Percentiles rank a stretch among this genome's conserved stretches.
Conservation (phyloP, 1,140 invertebrate species). For the Drosophila sechellia region DNA sequence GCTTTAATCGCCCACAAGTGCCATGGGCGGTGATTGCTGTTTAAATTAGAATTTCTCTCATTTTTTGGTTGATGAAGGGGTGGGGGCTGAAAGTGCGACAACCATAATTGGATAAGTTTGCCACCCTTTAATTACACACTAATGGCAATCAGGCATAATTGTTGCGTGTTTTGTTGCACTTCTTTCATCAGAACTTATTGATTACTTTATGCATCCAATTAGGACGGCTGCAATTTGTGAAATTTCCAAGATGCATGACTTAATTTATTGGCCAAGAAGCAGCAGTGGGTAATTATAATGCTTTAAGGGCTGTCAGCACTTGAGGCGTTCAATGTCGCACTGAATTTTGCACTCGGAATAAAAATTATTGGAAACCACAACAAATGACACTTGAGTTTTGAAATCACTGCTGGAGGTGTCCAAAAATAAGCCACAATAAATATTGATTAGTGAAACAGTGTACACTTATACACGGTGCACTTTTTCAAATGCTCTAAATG, state of each 20-base stretch:
- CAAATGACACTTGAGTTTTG: too few species aligned
- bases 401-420: too few species aligned
- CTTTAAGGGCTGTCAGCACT: slow-evolving; percentile 3
- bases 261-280: background rate
- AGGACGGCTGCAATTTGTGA: slow-evolving; percentile 1
- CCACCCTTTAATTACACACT: slow-evolving; percentile 17
- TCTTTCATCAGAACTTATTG: slow-evolving; percentile 4
- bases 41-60: slow-evolving; percentile 7
- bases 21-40: slow-evolving; percentile 25
- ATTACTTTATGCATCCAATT: slow-evolving; percentile 18
- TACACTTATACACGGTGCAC: too few species aligned
- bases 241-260: background rate
- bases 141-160: slow-evolving; percentile 9
- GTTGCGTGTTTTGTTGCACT: slow-evolving; percentile 13
- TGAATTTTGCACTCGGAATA: background rate
- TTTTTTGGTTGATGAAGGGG: background rate
- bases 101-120: slow-evolving; percentile 23
- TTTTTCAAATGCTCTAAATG: too few species aligned
- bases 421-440: too few species aligned
- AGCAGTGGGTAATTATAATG: slow-evolving; percentile 23
- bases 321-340: background rate
- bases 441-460: too few species aligned
- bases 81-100: background rate
- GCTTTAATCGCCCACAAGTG: slow-evolving; percentile 4
- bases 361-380: background rate